Evolutionary conservation across 30 jellyfish, hydroid and myxozoan species (phyloP), one percentile per base, ranked within the genome.

Genomic region (Cassiopea xamachana): DNA sequence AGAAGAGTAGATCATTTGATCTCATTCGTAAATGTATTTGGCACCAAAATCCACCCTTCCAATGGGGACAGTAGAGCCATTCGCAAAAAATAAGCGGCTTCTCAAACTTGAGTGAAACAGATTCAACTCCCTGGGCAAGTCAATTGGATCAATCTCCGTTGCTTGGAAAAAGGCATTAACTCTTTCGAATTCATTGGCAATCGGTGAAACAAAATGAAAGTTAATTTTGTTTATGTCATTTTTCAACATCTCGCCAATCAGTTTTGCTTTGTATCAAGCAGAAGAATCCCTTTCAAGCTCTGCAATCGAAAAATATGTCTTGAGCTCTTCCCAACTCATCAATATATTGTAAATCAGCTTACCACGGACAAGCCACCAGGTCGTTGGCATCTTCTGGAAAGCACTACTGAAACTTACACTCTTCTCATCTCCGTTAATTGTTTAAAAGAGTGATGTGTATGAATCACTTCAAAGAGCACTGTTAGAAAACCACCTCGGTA

Each of bases 331-430:
- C 96, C 93, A 89, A 68, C 80, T 79, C 75, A 80, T 1, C 73
- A 89, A 51, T 44, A 89, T 89, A 60, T 89, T 89, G 44, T 58
- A 81, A 58, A 89, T 80, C 45, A 90, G 71, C 82, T 90, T 90
- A 43, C 97, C 81, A 9, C 97, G 60, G 17, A 74, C 94, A 43
- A 83, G 90, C 95, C 97, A 90, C 78, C 96, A 68, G 44, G 94
- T 90, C 18, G 18, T 19, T 43, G 55, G 1, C 76, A 19, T 27
- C 85, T 69, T 90, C 86, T 90, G 94, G 78, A 90, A 90, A 49
- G 95, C 96, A 12, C 69, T 55, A 10, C 91, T 96, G 14, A 55
- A 46, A 74, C 46, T 27, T 43, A 74, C 17, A 67, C 86, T 68
- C 47, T 90, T 91, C 61, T 88, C 75, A 9, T 79, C 97, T 44